phyloP scores from a whole-genome alignment of 2,113 vertebrate genomes.

The Chloropsis hardwickii region DNA sequence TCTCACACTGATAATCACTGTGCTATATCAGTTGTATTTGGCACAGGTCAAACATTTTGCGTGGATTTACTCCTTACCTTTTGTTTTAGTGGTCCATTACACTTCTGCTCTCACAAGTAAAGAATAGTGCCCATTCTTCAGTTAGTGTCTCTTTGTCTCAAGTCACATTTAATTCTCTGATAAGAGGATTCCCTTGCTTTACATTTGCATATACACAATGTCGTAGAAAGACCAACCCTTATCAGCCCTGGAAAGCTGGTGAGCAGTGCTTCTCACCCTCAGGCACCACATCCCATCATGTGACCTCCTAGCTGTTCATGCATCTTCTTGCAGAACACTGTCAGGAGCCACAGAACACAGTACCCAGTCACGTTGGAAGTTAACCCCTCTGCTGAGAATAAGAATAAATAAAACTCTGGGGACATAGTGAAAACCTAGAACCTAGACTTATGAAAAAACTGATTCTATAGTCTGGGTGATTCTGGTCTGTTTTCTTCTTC shows the following conservation, averaged over 20 bases:
- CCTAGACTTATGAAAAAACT: not conserved
- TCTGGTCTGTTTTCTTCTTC: not conserved
- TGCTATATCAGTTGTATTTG: not conserved
- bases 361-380: not conserved
- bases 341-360: not conserved
- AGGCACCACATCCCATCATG: not conserved
- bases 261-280: not conserved
- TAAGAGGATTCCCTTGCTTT: not conserved
- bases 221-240: not conserved
- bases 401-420: not conserved
- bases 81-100: not conserved
- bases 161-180: not conserved
- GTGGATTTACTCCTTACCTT: not conserved
- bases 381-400: not conserved
- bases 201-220: not conserved
- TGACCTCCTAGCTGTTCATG: not conserved
- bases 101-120: not conserved
- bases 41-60: not conserved
- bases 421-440: not conserved
- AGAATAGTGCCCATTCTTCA: not conserved
- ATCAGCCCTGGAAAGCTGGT: not conserved
- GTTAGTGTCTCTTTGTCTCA: not conserved
- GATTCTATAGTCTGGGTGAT: not conserved
- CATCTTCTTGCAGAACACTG: not conserved
- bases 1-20: not conserved